Conservation (phyloP, 2,113 vertebrate genomes). For the Rhinoptilus africanus region DNA sequence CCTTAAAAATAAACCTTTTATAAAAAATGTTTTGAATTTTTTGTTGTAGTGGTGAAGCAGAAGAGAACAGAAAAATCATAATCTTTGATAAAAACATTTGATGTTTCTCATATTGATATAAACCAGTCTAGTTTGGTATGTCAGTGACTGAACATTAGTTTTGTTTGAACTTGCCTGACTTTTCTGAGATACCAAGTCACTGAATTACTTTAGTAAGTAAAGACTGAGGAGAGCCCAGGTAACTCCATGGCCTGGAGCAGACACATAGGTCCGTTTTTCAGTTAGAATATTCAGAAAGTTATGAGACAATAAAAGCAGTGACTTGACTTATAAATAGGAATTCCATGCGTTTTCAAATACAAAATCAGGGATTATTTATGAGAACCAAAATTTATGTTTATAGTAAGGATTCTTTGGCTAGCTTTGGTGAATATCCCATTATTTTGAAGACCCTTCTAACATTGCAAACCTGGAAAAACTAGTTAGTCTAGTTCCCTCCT, state of each 20-base stretch:
- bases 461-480: background rate
- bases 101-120: background rate
- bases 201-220: background rate
- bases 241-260: background rate
- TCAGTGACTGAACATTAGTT: background rate
- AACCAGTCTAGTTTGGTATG: background rate
- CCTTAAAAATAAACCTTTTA: background rate
- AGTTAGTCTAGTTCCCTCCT: background rate
- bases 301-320: background rate
- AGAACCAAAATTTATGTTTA: background rate
- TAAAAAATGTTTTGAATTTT: background rate
- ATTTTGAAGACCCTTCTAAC: background rate
- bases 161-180: background rate
- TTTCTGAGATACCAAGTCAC: background rate
- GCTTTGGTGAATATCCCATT: background rate
- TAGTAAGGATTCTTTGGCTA: background rate
- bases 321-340: background rate
- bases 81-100: background rate
- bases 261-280: rapidly evolving
- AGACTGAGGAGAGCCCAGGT: background rate
- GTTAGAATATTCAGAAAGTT: background rate
- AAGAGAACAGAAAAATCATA: background rate
- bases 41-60: background rate
- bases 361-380: background rate
- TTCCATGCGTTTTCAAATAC: background rate